Evolutionary conservation across 2,888 invertebrate species (phyloP).

Genomic region (Microdon myrmicae): DNA sequence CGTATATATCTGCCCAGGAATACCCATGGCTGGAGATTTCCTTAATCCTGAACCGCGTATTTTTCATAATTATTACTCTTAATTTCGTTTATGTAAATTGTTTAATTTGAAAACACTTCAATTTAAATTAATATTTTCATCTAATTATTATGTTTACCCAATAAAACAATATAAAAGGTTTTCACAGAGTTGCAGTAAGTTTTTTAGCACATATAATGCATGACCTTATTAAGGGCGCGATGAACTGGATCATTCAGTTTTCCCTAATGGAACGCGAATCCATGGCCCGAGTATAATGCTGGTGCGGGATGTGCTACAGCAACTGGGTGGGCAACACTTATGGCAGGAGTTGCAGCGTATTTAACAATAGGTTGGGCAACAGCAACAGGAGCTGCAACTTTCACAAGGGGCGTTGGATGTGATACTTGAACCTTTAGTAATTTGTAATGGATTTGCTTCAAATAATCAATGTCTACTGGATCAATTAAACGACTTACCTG

Average conservation of each 20-base stretch:
- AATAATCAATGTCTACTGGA: neutral
- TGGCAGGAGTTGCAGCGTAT: slow-evolving; percentile 29
- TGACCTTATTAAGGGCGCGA: slow-evolving; percentile 14
- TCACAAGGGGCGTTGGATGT: slow-evolving; percentile 56
- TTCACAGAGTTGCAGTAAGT: slow-evolving; percentile 19
- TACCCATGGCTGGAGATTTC: slow-evolving; percentile 62
- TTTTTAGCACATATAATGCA: slow-evolving; percentile 3
- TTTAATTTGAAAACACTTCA: slow-evolving; percentile 1
- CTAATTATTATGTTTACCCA: neutral
- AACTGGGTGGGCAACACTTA: slow-evolving; percentile 15
- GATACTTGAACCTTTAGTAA: slow-evolving; percentile 56
- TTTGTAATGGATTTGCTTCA: neutral
- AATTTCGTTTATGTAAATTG: slow-evolving; percentile 4
- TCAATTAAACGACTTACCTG: no score
- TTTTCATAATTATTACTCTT: slow-evolving; percentile 47
- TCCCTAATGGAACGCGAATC: slow-evolving; percentile 44
- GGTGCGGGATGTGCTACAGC: slow-evolving; percentile 50
- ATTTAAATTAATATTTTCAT: neutral
- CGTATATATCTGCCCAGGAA: slow-evolving; percentile 57
- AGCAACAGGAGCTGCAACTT: slow-evolving; percentile 50
- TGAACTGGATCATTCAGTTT: slow-evolving; percentile 8
- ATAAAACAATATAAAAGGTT: no score
- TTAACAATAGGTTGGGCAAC: slow-evolving; percentile 51
- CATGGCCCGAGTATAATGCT: slow-evolving; percentile 49
- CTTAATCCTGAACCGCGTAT: slow-evolving; percentile 58